A percentile compares a stretch with the other conserved stretches of the same genome.
Conservation (phyloP, 2,113 vertebrate genomes). For the Alces alces region DNA sequence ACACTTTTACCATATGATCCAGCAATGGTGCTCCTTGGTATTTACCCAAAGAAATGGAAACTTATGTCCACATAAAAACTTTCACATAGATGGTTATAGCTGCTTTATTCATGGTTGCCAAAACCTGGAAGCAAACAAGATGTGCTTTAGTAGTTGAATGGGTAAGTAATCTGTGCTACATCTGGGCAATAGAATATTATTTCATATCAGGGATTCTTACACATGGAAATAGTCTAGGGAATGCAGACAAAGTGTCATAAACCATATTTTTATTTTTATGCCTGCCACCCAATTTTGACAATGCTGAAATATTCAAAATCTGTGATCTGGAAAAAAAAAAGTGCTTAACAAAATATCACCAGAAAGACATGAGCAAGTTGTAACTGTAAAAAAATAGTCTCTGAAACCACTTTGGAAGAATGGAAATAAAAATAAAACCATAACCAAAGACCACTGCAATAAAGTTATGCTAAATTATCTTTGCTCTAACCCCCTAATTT, state of each 20-base stretch:
- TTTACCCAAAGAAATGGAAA: neutral
- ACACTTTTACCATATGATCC: neutral
- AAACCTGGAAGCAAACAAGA: neutral
- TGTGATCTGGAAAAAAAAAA: neutral
- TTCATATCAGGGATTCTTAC: neutral
- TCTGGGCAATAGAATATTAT: neutral
- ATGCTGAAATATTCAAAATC: neutral
- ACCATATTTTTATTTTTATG: neutral
- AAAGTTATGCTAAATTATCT: neutral
- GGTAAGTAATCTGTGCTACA: neutral
- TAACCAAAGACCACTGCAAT: neutral
- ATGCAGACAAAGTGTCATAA: neutral
- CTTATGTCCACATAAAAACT: neutral
- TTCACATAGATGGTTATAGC: neutral
- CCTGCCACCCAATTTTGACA: neutral
- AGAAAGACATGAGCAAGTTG: neutral
- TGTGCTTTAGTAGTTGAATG: neutral
- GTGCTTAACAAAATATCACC: neutral
- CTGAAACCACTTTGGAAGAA: neutral
- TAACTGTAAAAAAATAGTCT: neutral
- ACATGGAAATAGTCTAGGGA: neutral
- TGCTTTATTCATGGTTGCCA: neutral
- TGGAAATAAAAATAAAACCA: neutral
- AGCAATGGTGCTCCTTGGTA: neutral
- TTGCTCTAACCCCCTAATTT: neutral